Conservation (phyloP, 2,113 vertebrate genomes). For the Trochalopteron elliotii region DNA sequence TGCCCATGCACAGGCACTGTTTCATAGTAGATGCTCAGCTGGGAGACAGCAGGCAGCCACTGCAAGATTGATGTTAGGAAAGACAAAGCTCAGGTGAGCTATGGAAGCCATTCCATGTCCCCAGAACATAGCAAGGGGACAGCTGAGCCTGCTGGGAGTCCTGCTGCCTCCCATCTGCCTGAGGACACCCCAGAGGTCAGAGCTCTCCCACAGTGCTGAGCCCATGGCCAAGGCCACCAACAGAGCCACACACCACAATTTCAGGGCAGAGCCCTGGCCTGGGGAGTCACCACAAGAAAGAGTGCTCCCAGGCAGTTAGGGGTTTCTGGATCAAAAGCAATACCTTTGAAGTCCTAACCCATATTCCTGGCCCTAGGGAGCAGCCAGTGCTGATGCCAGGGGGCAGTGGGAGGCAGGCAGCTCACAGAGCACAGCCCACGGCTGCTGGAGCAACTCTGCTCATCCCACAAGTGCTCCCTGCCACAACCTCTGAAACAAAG, state of each 20-base stretch:
- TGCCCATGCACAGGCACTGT: background rate
- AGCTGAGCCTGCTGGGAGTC: background rate
- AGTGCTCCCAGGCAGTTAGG: background rate
- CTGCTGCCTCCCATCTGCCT: background rate
- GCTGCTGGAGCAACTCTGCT: background rate
- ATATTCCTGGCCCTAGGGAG: background rate
- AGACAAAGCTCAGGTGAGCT: background rate
- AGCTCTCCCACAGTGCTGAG: background rate
- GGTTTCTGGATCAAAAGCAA: background rate
- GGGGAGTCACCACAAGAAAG: background rate
- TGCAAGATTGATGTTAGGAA: background rate
- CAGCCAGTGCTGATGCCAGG: background rate
- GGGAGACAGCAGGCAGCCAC: background rate
- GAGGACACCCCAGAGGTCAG: rapidly evolving
- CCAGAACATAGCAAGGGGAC: background rate
- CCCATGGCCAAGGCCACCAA: background rate
- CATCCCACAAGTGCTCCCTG: background rate
- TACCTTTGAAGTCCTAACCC: background rate
- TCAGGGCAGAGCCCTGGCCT: background rate
- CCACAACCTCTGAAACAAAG: background rate
- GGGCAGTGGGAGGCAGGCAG: background rate
- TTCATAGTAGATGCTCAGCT: background rate
- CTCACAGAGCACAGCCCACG: rapidly evolving
- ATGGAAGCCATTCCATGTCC: background rate
- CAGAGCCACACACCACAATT: background rate